Conservation (phyloP, 2,797 vertebrate species). For the Rhincodon typus region DNA sequence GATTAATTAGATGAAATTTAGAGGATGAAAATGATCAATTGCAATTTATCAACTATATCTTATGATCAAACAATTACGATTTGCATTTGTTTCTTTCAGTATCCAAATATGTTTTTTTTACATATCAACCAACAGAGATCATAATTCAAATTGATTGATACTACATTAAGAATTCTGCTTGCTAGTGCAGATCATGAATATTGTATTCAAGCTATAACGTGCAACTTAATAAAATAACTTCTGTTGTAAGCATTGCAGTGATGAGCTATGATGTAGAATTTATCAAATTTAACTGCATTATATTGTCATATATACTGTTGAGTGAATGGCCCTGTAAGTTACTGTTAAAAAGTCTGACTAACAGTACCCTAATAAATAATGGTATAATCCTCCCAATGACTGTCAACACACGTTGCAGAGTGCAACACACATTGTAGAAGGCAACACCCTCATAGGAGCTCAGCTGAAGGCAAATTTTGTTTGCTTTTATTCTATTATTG, state of each 20-base stretch:
- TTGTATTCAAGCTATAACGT: slow-evolving; percentile 28
- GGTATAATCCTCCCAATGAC: slow-evolving; percentile 4
- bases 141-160: slow-evolving; percentile 38
- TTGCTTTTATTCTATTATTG: slow-evolving; percentile 18
- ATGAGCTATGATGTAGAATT: slow-evolving; percentile 29
- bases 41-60: background rate
- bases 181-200: slow-evolving; percentile 34
- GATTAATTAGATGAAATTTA: background rate
- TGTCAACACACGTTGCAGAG: slow-evolving; percentile 1
- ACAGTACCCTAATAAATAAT: slow-evolving; percentile 21
- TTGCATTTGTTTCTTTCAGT: background rate
- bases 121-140: slow-evolving; percentile 10
- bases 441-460: background rate
- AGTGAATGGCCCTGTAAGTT: slow-evolving; percentile 23
- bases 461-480: slow-evolving; percentile 21
- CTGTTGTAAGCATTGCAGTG: slow-evolving; percentile 34
- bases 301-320: slow-evolving; percentile 30
- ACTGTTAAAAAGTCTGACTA: slow-evolving; percentile 32
- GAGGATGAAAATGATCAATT: background rate
- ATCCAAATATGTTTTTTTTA: slow-evolving; percentile 23
- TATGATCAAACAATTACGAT: background rate
- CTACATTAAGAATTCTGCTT: slow-evolving; percentile 27
- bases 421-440: background rate
- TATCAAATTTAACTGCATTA: slow-evolving; percentile 29
- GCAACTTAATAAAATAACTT: slow-evolving; percentile 36